Evolutionary conservation across 2,888 invertebrate genomes (phyloP).

Genomic region (Spialia ferax): DNA sequence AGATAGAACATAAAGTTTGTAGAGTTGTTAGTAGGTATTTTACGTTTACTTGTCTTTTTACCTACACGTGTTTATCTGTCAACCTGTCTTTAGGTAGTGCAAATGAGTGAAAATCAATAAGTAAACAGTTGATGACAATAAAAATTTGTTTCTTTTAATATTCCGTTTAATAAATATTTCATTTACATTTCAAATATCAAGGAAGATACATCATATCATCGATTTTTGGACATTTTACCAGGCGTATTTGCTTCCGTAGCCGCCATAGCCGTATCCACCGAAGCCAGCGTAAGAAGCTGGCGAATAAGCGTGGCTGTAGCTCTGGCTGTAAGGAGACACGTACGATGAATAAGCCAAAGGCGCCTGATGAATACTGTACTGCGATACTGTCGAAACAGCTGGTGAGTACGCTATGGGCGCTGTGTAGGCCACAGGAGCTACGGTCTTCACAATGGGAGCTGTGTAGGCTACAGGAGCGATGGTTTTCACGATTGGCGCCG

Average conservation of each 20-base stretch:
- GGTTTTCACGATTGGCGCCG: conserved; percentile 51
- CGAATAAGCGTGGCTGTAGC: conserved; percentile 43
- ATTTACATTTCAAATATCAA: too few species aligned
- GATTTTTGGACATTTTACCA: conserved; percentile 51
- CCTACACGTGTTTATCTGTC: too few species aligned
- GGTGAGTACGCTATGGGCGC: conserved; percentile 48
- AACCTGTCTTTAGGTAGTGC: too few species aligned
- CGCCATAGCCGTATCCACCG: conserved; percentile 50
- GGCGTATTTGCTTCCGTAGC: conserved; percentile 56
- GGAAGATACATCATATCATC: too few species aligned
- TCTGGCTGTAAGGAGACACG: conserved; percentile 43
- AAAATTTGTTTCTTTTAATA: too few species aligned
- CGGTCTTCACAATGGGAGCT: conserved; percentile 49
- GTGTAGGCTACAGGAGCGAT: conserved; percentile 40
- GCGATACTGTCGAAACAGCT: conserved; percentile 62
- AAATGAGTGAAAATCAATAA: too few species aligned
- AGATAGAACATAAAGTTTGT: too few species aligned
- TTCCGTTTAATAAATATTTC: too few species aligned
- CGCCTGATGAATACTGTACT: conserved; percentile 61
- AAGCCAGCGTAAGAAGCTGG: conserved; percentile 52
- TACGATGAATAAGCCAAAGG: conserved; percentile 55
- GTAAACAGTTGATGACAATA: too few species aligned
- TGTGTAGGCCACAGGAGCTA: conserved; percentile 20
- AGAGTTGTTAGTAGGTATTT: too few species aligned
- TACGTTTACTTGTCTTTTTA: too few species aligned